Evolutionary conservation across 2,113 vertebrate species (phyloP), one percentile per base, ranked within the genome.

Genomic region (Lepus europaeus): DNA sequence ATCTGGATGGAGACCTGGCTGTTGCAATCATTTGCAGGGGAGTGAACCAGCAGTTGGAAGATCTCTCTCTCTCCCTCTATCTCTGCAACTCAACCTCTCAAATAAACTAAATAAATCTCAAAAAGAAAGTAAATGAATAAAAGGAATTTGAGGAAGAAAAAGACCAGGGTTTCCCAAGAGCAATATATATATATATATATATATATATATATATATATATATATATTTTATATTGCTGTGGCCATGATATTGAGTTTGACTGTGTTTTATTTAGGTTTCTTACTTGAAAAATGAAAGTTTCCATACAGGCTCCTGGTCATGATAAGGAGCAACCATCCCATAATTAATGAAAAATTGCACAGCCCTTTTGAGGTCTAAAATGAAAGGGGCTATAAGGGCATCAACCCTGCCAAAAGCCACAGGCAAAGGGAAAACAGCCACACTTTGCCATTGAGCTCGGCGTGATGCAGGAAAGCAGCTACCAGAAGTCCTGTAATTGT

Each of bases 221-320:
- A 36, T 36, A 36, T 36, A 36, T 45, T 7, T 45, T 20, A 23
- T 31, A 1, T 6, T 56, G 83, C 72, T 80, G 95, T 59, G 81
- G 49, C 63, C 78, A 6, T 45, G 17, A 59, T 8, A 19, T 33
- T 85, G n/a, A 91, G 91, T 59, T 95, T 86, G 90, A 45, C 59
- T 91, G n/a, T 77, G 74, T 72, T 87, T 6, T 45, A 45, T 45
- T 70, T 90, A 31, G 7, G 19, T 23, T 89, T 73, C 53, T 91
- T 89, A 29, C 49, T 76, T 94, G 88, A 79, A 94, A 92, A 93
- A 89, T 83, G 81, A 89, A 85, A 36, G 22, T 61, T 95, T 87
- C 92, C 73, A 64, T 82, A 27, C 51, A 91, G 73, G 39, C 29
- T 91, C 31, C 81, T 45, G 78, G 49, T 92, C 74, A 68, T 91